Base-by-base conservation (phyloP, 2,888 invertebrate genomes). In the Gerris lacustris region DNA sequence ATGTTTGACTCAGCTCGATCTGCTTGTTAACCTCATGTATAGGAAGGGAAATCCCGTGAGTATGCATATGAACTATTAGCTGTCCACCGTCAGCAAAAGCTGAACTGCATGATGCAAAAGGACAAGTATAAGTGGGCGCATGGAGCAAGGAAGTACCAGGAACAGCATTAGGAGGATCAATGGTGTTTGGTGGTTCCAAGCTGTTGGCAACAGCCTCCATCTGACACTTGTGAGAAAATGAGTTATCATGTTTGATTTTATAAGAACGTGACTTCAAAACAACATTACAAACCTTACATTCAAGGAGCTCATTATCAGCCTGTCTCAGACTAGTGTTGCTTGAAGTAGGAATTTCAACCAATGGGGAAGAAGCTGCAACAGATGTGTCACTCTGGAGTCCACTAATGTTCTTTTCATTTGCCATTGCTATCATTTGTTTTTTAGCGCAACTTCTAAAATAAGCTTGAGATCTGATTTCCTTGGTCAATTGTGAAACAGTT, bases 201-300 rank as follows among this genome's bases (percentile, higher is more conserved):
- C 5, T 2, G 17, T 64, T 17, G 11, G 17, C 7, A 18, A 5
- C 9, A 64, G 17, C 31, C 31, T 64, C 64, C 17, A 64, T 18
- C 64, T n/a, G 7, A n/a, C 31, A n/a, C 17, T 9, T 18, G 17
- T 64, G 64, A n/a, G 31, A 18, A n/a, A n/a, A 9, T n/a, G 64
- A n/a, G 17, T 17, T 64, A n/a, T 64, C 64, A 6, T 64, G 64
- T 64, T 17, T 64, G 17, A 64, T 7, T 64, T 64, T 64, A 18
- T 9, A n/a, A 64, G 64, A 11, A n/a, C 64, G 17, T n/a, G 11
- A n/a, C 7, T n/a, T 17, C 31, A 64, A 17, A 64, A 17, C 18
- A 7, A 64, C 31, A 64, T 64, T 64, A 17, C 64, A 64, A 18
- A 64, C 18, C 17, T 64, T 64, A 64, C 64, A 64, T 64, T 64